Evolutionary conservation across 2,797 vertebrate species (phyloP).

Genomic region (Glyptemys insculpta): DNA sequence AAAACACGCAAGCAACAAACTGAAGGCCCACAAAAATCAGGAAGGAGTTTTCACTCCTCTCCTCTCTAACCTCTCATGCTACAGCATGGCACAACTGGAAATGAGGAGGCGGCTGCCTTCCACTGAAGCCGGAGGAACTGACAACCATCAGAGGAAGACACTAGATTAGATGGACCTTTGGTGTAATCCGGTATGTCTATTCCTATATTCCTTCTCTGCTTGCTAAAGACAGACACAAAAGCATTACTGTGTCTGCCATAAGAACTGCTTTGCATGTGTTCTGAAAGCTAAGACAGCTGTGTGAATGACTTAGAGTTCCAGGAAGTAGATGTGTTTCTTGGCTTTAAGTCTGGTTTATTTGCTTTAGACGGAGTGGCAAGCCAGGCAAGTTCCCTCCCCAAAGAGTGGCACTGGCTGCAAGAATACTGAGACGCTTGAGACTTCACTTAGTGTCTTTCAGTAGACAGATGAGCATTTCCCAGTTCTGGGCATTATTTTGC

Average conservation of each 20-base stretch:
- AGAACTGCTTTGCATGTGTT: slow-evolving; percentile 69
- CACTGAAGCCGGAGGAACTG: not conserved
- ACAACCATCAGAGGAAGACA: fast-evolving
- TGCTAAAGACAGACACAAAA: slow-evolving; percentile 69
- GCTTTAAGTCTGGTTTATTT: slow-evolving; percentile 70
- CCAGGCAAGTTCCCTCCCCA: slow-evolving; percentile 37
- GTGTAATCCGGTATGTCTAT: not conserved
- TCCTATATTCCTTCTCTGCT: not conserved
- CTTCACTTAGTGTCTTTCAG: not conserved
- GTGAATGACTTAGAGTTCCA: slow-evolving; percentile 72
- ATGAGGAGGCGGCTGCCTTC: not conserved
- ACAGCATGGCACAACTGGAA: not conserved
- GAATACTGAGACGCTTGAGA: not conserved
- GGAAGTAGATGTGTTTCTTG: slow-evolving; percentile 81
- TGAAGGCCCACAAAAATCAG: not conserved
- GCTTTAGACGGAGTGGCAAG: slow-evolving; percentile 72
- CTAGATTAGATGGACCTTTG: not conserved
- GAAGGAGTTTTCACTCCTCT: not conserved
- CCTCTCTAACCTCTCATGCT: not conserved
- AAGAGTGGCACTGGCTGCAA: not conserved
- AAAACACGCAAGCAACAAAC: not conserved
- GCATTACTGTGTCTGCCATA: slow-evolving; percentile 69
- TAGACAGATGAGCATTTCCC: not conserved
- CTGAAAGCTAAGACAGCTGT: slow-evolving; percentile 75
- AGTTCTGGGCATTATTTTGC: not conserved